These are phyloP conservation scores for Caiman crocodilus DNA, from an alignment of 2,797 vertebrate species.

Conservation along the genomic window DNA sequence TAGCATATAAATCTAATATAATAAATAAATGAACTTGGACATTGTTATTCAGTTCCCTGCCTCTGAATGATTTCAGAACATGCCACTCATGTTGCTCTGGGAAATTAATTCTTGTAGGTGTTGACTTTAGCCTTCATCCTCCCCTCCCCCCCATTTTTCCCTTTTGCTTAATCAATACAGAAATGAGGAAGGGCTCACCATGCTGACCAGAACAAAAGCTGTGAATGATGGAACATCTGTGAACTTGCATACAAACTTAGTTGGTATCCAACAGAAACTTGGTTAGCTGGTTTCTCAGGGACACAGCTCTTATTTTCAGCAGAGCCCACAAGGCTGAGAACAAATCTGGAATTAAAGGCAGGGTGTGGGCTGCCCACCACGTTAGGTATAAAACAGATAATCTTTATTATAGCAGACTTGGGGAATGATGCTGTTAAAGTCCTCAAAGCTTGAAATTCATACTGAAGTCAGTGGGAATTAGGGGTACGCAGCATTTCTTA, in stretches of 20 bases:
- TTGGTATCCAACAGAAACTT: conserved; percentile 70
- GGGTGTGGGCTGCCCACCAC: neutral
- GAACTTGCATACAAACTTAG: conserved; percentile 63
- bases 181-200: conserved; percentile 47
- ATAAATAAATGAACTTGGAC: neutral
- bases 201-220: conserved; percentile 42
- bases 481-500: conserved; percentile 9
- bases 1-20: too few species aligned
- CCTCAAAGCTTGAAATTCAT: neutral
- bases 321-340: conserved; percentile 44
- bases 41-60: neutral
- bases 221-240: conserved; percentile 42
- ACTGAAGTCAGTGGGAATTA: neutral
- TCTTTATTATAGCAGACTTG: neutral
- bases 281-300: conserved; percentile 58
- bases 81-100: conserved; percentile 17
- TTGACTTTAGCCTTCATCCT: neutral
- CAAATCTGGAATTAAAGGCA: conserved; percentile 56
- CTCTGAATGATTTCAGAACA: conserved; percentile 26
- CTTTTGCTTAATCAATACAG: conserved; percentile 24
- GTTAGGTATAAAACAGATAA: neutral
- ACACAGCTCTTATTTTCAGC: conserved; percentile 50
- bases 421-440: neutral
- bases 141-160: neutral
- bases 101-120: conserved; percentile 14